Percentiles rank a stretch among this genome's conserved stretches.
Conservation (phyloP, 2,888 invertebrate genomes). For the Xestoiulus laeticollis region DNA sequence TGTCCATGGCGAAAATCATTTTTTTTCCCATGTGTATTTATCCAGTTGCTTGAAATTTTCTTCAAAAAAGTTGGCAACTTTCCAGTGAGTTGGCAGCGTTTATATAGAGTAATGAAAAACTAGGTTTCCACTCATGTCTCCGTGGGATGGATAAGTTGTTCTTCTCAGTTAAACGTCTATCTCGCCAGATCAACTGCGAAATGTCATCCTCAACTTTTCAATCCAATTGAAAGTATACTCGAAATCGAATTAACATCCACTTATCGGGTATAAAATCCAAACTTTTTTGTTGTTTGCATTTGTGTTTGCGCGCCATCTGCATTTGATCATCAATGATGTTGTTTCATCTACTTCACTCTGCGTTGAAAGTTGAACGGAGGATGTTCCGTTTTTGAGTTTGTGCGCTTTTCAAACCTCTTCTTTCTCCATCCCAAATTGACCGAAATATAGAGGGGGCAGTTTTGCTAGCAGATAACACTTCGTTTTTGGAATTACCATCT, state of each 20-base stretch:
- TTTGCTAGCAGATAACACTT: too few species aligned
- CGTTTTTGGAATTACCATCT: too few species aligned
- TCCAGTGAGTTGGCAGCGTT: background rate
- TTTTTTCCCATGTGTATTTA: background rate
- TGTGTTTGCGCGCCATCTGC: constrained; percentile 19
- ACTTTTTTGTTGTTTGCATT: background rate
- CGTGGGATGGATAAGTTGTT: background rate
- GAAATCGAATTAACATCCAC: constrained; percentile 11
- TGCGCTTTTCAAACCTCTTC: background rate
- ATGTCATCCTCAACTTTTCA: constrained; percentile 5
- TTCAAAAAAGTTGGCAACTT: background rate
- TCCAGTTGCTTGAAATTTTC: background rate
- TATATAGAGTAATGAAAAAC: background rate
- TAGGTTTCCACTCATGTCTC: too few species aligned
- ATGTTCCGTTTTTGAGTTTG: background rate
- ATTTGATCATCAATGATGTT: background rate
- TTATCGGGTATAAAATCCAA: background rate
- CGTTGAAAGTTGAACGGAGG: background rate
- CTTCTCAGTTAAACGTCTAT: background rate
- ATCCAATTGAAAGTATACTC: background rate
- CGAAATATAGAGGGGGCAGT: too few species aligned
- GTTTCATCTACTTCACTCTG: background rate
- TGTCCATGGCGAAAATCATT: background rate
- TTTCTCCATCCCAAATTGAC: too few species aligned
- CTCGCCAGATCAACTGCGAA: background rate